Evolutionary conservation across 2,888 invertebrate genomes (phyloP), one percentile per base, ranked within the genome.

Genomic region (Melanostoma scalare): DNA sequence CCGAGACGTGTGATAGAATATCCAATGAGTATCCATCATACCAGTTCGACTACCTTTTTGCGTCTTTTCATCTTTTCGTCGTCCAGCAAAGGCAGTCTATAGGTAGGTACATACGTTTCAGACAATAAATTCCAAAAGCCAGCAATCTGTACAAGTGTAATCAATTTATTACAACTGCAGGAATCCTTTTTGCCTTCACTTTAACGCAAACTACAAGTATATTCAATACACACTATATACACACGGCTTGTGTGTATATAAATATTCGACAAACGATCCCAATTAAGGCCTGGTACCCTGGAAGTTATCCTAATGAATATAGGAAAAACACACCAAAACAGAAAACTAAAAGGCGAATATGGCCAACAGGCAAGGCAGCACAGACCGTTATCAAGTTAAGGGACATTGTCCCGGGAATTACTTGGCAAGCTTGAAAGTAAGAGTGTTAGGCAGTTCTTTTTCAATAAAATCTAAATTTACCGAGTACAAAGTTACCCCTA

Each of bases 141-240:
- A 78, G 60, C 67, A 84, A 78, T 84, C 73, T 74, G 58, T 65
- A 68, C 68, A 63, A 61, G 82, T 68, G 63, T 77, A 65, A 78
- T 78, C 82, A 74, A 84, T 84, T 84, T 78, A 84, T 78, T 78
- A 84, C 78, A 78, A 74, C 82, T 84, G 82, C 73, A 84, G 65
- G 60, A 84, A 74, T 78, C 78, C 82, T 74, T 74, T 73, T 61
- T 56, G 42, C 38, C 42, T 40, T 58, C 55, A 44, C 42, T 53
- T 67, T 61, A 44, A 76, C 40, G 74, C 56, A 60, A 48, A 50
- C 31, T 10, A 35, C 38, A 33, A 35, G 30, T 67, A 4, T 10
- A 84, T 84, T 84, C 78, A 74, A 78, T 63, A 38, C 48, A 20
- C 9, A 8, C 33, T 35, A 56, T 56, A 73, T 61, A 48, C 35